phyloP scores from a whole-genome alignment of 64 coral and sea anemone genomes.

The Acropora yongei region DNA sequence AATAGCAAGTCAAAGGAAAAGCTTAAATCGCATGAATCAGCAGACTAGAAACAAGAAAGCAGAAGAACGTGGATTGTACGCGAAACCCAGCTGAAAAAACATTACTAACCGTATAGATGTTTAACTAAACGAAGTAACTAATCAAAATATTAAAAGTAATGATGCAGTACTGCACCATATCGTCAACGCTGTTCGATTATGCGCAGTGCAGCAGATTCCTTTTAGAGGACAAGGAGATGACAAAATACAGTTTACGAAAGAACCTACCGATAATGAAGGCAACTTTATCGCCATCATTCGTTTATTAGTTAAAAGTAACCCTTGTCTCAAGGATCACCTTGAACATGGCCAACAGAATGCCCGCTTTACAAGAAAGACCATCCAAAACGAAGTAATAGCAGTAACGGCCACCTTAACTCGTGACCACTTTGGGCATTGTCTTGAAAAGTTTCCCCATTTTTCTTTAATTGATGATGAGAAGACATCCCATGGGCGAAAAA shows the following conservation, averaged over 20 bases:
- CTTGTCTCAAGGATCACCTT: too few species aligned
- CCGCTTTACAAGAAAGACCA: not conserved
- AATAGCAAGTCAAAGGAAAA: too few species aligned
- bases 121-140: not conserved
- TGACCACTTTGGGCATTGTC: constrained; percentile 66
- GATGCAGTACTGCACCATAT: too few species aligned
- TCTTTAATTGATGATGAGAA: constrained; percentile 71
- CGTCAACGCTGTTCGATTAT: not conserved
- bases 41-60: constrained; percentile 6
- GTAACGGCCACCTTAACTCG: constrained; percentile 71
- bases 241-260: constrained; percentile 12
- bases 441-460: constrained; percentile 61
- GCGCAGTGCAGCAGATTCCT: constrained; percentile 30
- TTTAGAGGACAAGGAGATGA: constrained; percentile 20
- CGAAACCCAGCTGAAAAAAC: constrained; percentile 23
- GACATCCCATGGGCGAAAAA: constrained; percentile 46
- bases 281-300: too few species aligned
- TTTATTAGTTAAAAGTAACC: too few species aligned
- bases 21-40: not conserved
- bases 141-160: too few species aligned
- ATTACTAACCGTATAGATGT: constrained; percentile 41
- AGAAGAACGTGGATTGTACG: not conserved
- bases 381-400: constrained; percentile 47
- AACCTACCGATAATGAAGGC: not conserved
- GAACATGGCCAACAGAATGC: too few species aligned